Base-by-base conservation (phyloP, 2,113 vertebrate species). In the Ammodytes marinus region DNA sequence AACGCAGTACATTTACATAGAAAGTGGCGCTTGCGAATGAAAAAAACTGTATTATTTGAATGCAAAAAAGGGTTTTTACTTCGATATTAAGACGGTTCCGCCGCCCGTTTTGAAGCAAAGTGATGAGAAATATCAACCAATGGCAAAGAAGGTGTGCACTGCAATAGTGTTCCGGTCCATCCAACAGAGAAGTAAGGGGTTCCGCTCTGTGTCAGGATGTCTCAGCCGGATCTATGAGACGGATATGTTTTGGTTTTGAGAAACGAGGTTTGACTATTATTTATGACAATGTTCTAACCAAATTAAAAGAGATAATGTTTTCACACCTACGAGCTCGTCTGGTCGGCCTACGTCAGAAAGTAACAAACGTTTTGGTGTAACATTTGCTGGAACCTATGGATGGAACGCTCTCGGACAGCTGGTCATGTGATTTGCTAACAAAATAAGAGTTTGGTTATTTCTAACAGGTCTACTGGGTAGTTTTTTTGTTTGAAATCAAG, bases 101-200 rank as follows among this genome's bases (percentile, higher is more conserved):
- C 94, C 90, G 80, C 77, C 67, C 6, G 71, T 67, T 94, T 95
- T 77, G 40, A 94, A 94, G 82, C 8, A 69, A 90, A 89, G 27
- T 27, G 27, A 27, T 27, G 27, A 27, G 60, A 79, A 80, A 72
- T 8, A 27, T 2, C 80, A 71, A 59, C 93, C 94, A 95, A 95
- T 94, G 40, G 66, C 60, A 77, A 60, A 2, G 39, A 57, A 42
- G 75, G 10, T 72, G 79, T 86, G 80, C 85, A 69, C 37, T 43
- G 4, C 14, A n/a, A 0, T 86, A 73, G 0, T 13, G 0, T 9
- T 57, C 82, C 88, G 87, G 81, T 39, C 4, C 45, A 15, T 11
- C 4, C 27, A 67, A 46, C 19, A 13, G 6, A 14, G 10, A 59
- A 27, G 0, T 4, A 2, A 57, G 37, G 3, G 27, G 85, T 90